These are phyloP conservation scores for Nomia melanderi DNA, from an alignment of 1,140 invertebrate species.

Conservation along the genomic window DNA sequence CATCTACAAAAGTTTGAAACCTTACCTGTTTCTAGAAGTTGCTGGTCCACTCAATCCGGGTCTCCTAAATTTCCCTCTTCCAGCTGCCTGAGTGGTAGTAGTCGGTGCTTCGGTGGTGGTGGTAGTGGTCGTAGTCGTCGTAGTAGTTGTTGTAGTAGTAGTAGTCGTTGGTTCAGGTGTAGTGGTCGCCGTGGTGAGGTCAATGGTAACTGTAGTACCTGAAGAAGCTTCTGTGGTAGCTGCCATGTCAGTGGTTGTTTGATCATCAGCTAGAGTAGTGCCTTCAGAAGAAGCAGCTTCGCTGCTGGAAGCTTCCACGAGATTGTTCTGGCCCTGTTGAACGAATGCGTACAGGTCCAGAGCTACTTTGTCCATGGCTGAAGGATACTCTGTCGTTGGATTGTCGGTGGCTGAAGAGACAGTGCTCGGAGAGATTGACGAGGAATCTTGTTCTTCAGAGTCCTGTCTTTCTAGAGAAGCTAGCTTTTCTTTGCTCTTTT, in stretches of 20 bases:
- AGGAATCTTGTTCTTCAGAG: slow-evolving; percentile 42
- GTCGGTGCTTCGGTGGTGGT: slow-evolving; percentile 78
- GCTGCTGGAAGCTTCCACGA: slow-evolving; percentile 79
- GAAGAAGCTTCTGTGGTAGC: slow-evolving; percentile 82
- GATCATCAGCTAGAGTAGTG: slow-evolving; percentile 76
- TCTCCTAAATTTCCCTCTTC: slow-evolving; percentile 77
- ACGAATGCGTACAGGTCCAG: slow-evolving; percentile 90
- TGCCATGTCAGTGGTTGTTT: slow-evolving; percentile 82
- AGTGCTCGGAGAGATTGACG: slow-evolving; percentile 36
- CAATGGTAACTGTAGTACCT: slow-evolving; percentile 78
- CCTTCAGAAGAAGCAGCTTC: slow-evolving; percentile 72
- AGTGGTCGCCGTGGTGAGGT: slow-evolving; percentile 83
- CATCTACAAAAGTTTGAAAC: too few species aligned
- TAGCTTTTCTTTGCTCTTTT: slow-evolving; percentile 37
- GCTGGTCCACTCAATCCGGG: slow-evolving; percentile 67
- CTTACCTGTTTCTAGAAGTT: slow-evolving; percentile 72
- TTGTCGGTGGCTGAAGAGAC: slow-evolving; percentile 82
- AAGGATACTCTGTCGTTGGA: slow-evolving; percentile 81
- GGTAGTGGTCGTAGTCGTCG: slow-evolving; percentile 82
- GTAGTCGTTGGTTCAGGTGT: slow-evolving; percentile 82
- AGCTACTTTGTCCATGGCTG: slow-evolving; percentile 90
- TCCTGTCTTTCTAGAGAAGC: slow-evolving; percentile 47
- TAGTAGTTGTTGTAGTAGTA: slow-evolving; percentile 76
- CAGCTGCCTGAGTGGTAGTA: slow-evolving; percentile 69
- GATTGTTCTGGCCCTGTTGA: slow-evolving; percentile 86